phyloP scores from a whole-genome alignment of 2,113 vertebrate species.

The Puntigrus tetrazona region DNA sequence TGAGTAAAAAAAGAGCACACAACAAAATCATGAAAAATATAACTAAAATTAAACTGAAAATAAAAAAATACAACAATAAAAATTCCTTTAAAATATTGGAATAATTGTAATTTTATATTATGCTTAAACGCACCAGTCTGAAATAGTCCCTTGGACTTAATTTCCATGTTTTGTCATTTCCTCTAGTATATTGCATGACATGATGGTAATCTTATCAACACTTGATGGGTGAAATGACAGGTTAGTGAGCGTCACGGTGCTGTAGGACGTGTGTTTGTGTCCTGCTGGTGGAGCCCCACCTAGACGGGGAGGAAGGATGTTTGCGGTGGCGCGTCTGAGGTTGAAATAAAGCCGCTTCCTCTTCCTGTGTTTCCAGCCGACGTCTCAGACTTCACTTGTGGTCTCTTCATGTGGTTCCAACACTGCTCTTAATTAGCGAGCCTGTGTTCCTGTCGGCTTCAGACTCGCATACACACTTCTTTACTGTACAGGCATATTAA shows the following conservation, averaged over 20 bases:
- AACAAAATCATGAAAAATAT: too few species aligned
- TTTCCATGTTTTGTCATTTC: neutral
- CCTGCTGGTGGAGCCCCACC: constrained; percentile 56
- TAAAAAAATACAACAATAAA: neutral
- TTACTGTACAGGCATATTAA: constrained; percentile 29
- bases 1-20: too few species aligned
- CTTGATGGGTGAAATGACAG: neutral
- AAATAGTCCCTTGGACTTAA: neutral
- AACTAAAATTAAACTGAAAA: neutral
- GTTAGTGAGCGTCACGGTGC: neutral
- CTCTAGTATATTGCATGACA: neutral
- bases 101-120: neutral
- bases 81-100: neutral
- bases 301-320: constrained; percentile 72
- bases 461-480: constrained; percentile 20
- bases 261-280: constrained; percentile 30
- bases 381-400: constrained; percentile 58
- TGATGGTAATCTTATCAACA: neutral
- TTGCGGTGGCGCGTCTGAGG: constrained; percentile 70
- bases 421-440: constrained; percentile 45
- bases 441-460: neutral
- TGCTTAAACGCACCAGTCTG: neutral
- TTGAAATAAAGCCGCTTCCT: constrained; percentile 74
- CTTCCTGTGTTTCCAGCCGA: constrained; percentile 60
- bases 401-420: constrained; percentile 54